A percentile compares a stretch with the other conserved stretches of the same genome.
These are phyloP conservation scores for Valencia hispanica DNA, from an alignment of 2,797 vertebrate species.

Conservation along the genomic window DNA sequence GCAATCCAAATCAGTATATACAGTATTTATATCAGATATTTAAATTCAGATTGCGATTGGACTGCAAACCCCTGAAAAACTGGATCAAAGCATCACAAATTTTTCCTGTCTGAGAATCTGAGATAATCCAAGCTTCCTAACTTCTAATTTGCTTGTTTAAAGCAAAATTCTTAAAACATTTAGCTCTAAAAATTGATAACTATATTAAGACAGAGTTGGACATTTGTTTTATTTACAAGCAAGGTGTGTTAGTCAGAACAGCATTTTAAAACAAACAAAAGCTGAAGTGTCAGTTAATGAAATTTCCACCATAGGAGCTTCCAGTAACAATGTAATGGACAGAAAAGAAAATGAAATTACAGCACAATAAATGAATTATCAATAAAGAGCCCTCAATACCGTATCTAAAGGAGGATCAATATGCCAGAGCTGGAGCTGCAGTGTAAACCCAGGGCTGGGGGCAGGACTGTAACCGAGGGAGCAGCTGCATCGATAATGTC, in stretches of 20 bases:
- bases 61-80: background rate
- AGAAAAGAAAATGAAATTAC: conserved; percentile 81
- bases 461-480: conserved; percentile 53
- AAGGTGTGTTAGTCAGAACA: conserved; percentile 22
- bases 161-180: conserved; percentile 36
- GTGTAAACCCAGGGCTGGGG: conserved; percentile 52
- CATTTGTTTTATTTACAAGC: conserved; percentile 21
- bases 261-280: conserved; percentile 33
- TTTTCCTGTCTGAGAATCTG: conserved; percentile 18
- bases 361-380: conserved; percentile 81
- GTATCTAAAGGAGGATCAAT: conserved; percentile 74
- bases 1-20: background rate
- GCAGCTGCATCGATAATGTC: conserved; percentile 68
- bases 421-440: conserved; percentile 50
- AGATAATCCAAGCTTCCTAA: conserved; percentile 18
- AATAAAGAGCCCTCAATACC: conserved; percentile 77
- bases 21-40: background rate
- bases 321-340: conserved; percentile 76
- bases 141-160: conserved; percentile 18
- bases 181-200: conserved; percentile 37
- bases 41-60: background rate
- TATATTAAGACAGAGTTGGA: conserved; percentile 36
- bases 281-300: conserved; percentile 62
- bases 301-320: conserved; percentile 67
- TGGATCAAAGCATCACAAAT: background rate